Evolutionary conservation across 2,797 vertebrate genomes (phyloP).

Genomic region (Psittacula derbiana): DNA sequence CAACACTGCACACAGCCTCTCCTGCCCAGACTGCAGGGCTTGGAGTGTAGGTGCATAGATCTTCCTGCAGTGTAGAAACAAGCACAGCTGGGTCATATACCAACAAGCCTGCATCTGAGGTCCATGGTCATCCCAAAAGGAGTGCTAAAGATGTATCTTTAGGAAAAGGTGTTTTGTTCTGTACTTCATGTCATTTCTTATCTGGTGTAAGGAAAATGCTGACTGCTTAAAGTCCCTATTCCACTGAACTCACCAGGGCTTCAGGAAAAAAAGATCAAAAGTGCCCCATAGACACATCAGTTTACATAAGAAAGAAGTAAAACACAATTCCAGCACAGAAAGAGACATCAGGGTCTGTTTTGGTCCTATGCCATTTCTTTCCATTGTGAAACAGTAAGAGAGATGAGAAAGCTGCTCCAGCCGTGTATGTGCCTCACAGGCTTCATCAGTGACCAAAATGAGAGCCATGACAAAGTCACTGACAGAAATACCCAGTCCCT

Average conservation of each 20-base stretch:
- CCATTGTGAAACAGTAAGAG: background rate
- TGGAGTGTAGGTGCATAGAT: background rate
- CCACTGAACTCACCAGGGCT: background rate
- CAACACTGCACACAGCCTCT: too few species aligned
- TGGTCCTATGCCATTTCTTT: background rate
- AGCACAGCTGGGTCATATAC: background rate
- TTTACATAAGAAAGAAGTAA: background rate
- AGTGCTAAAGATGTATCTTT: background rate
- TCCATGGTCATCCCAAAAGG: background rate
- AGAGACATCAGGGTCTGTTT: background rate
- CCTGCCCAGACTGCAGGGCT: background rate
- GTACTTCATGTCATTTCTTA: background rate
- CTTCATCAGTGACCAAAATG: background rate
- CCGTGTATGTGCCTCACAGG: background rate
- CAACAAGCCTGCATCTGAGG: background rate
- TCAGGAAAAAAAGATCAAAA: background rate
- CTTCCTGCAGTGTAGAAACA: background rate
- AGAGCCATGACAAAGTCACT: background rate
- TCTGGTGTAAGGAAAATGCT: background rate
- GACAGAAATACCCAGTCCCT: background rate
- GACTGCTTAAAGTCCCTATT: background rate
- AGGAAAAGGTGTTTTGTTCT: background rate
- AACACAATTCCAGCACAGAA: background rate
- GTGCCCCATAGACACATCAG: background rate
- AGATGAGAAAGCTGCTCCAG: background rate